Conservation (phyloP, 2,888 invertebrate species). For the Drosophila subsilvestris region DNA sequence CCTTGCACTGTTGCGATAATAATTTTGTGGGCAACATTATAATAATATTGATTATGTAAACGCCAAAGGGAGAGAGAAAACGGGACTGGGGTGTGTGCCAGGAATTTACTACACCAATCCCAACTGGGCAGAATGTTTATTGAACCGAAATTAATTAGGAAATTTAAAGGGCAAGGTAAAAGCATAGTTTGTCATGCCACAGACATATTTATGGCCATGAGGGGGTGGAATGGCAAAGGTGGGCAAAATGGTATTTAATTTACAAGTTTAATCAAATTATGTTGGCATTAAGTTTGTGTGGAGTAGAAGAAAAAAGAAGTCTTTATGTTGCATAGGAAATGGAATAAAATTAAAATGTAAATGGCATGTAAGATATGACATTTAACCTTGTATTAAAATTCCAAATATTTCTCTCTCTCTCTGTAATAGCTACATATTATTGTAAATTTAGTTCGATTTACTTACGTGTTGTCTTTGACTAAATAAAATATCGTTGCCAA, state of each 20-base stretch:
- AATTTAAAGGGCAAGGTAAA: conserved; percentile 44
- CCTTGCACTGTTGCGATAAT: conserved; percentile 37
- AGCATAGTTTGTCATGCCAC: conserved; percentile 30
- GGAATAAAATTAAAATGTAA: not conserved
- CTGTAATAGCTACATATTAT: not conserved
- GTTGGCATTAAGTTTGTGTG: too few species aligned
- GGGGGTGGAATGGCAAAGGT: not conserved
- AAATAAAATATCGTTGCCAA: too few species aligned
- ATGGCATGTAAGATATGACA: not conserved
- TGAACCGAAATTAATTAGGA: conserved; percentile 39
- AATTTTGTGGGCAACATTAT: conserved; percentile 44
- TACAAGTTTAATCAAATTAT: not conserved
- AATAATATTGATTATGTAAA: conserved; percentile 50
- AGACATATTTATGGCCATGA: conserved; percentile 11
- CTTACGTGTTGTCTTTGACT: not conserved
- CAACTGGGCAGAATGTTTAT: conserved; percentile 14
- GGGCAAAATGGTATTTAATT: not conserved
- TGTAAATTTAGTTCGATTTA: not conserved
- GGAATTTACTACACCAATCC: conserved; percentile 5
- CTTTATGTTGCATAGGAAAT: not conserved
- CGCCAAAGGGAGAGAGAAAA: conserved; percentile 1
- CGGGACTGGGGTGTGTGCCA: not conserved
- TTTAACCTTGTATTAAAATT: not conserved
- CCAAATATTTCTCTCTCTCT: not conserved
- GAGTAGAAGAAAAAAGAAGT: not conserved